Evolutionary conservation across 1,140 invertebrate genomes (phyloP), one percentile per base, ranked within the genome.

Genomic region (Calycopis cecrops): DNA sequence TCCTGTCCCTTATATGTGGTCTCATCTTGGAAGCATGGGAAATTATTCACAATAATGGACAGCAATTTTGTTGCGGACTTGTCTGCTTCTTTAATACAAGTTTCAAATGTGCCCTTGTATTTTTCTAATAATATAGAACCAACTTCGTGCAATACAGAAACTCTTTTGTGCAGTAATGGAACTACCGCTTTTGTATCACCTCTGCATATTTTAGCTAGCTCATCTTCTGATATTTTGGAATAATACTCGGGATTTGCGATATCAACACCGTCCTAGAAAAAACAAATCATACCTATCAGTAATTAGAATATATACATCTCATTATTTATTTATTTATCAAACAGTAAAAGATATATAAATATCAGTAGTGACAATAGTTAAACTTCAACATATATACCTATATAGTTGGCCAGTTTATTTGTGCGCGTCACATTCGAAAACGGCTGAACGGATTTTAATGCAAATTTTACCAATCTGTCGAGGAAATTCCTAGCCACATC

Each of bases 11-110:
- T 88, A 76, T 91, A 97, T 0, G 82, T 72, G 0, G 93, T 92
- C 87, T 94, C 93, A 89, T 99, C 98, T 60, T 92, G 89, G 68
- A 94, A 99, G 60, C 94, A 96, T 35, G 92, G 90, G 82, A 99
- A 99, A 63, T 98, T 92, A 1, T 89, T 72, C 0, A 97, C 91
- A 40, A 99, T 89, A 0, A 96, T 74, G 55, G 93, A 79, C 10
- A 99, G 76, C 50, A 99, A 88, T 17, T 90, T 91, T 34, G 91
- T 75, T 0, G 96, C 96, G 61, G 93, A 97, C 14, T 93, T 90
- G 9, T 93, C 85, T 40, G 92, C 90, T 69, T 91, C 66, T 73
- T 92, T 91, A 0, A 99, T 82, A 63, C 95, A 95, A 70, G 95
- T 96, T 28, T 90, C 85, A 88, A 99, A 98, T 6, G 91, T 92